Conservation (phyloP, 2,797 vertebrate species). For the Smutsia temminckii region DNA sequence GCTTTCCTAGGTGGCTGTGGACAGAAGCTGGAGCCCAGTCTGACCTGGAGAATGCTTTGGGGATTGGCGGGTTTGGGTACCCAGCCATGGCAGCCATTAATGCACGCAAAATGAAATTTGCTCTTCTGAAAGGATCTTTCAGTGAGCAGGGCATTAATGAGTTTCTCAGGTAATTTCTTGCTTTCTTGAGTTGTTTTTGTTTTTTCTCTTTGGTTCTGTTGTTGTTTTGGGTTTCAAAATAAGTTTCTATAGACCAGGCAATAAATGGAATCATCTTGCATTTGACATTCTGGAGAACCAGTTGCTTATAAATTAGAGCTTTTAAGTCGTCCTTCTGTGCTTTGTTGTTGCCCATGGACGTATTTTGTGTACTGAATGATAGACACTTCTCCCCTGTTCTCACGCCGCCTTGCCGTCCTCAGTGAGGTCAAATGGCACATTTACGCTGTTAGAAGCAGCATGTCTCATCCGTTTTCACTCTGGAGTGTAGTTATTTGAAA, state of each 20-base stretch:
- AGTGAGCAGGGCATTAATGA: constrained; percentile 97
- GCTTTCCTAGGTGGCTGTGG: constrained; percentile 93
- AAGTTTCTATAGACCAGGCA: neutral
- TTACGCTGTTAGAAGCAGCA: neutral
- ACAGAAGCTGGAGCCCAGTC: constrained; percentile 94
- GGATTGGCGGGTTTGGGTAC: constrained; percentile 97
- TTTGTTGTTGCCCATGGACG: neutral
- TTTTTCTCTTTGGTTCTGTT: neutral
- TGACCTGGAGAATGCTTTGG: constrained; percentile 92
- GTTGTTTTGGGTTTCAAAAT: neutral
- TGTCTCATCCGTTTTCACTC: neutral
- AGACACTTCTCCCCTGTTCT: neutral
- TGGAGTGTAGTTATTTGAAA: neutral
- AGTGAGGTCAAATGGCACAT: neutral
- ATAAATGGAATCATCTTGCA: neutral
- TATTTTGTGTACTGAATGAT: fast-evolving
- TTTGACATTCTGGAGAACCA: neutral
- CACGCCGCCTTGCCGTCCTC: neutral
- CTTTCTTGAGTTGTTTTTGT: neutral
- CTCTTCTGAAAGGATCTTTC: constrained; percentile 96
- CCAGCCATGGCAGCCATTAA: constrained; percentile 98
- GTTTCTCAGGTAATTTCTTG: constrained; percentile 92
- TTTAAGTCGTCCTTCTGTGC: neutral
- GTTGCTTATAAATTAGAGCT: neutral
- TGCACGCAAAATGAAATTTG: constrained; percentile 96